Evolutionary conservation across 2,888 invertebrate genomes (phyloP), one percentile per base, ranked within the genome.

Genomic region (Endomychus coccineus): DNA sequence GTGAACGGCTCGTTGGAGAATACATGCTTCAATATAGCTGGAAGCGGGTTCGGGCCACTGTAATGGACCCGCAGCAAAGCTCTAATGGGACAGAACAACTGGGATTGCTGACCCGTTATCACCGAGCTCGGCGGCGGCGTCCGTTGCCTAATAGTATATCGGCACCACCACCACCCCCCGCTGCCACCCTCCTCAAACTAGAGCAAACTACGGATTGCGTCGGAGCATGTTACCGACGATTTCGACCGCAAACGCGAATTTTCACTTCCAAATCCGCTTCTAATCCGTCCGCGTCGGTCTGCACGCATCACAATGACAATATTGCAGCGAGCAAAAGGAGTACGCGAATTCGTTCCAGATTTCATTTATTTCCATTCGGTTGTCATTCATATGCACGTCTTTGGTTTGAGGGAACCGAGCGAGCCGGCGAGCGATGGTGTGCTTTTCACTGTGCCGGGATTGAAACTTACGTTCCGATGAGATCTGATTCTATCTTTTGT

Each of bases 31-130:
- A n/a, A n/a, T n/a, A n/a, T n/a, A n/a, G n/a, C n/a, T n/a, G n/a
- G n/a, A n/a, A n/a, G n/a, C n/a, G n/a, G n/a, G n/a, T n/a, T n/a
- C n/a, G 25, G 11, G 5, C 11, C 42, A 35, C 42, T 45, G 47
- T 55, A 55, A 55, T 53, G 54, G 54, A 54, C 53, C 55, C 54
- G 49, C 50, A 50, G 44, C 45, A n/a, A n/a, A 48, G 51, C 50
- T 54, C 54, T 58, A 58, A 59, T 59, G 57, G 58, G 50, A 51
- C 52, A 55, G 55, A 58, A 56, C 56, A 55, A 51, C 49, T 54
- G 48, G 58, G 56, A 58, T 58, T 59, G 59, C 56, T 59, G 59
- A 59, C 58, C 58, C 58, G 58, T 59, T 59, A 59, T 59, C 58
- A 49, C 55, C 52, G 48, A 49, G 48, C 45, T 49, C 50, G 46